Evolutionary conservation across 1,140 invertebrate species (phyloP).

Genomic region (Camponotus floridanus): DNA sequence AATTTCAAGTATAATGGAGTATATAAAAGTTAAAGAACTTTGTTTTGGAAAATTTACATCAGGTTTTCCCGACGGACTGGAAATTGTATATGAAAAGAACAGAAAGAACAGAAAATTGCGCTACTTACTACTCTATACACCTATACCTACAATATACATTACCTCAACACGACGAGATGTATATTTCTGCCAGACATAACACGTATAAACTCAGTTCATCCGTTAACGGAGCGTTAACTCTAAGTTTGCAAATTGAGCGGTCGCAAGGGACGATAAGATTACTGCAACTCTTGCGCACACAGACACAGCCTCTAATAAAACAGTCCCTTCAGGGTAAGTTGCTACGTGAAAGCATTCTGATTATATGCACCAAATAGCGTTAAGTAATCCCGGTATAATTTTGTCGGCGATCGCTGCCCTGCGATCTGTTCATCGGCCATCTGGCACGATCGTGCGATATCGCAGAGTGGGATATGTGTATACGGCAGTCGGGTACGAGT

Average conservation of each 20-base stretch:
- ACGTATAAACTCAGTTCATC: neutral
- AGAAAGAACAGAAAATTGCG: neutral
- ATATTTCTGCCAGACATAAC: constrained; percentile 16
- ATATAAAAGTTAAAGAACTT: neutral
- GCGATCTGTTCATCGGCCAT: constrained; percentile 46
- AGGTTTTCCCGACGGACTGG: neutral
- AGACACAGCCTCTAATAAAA: constrained; percentile 32
- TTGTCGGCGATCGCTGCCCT: neutral
- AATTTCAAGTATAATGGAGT: constrained; percentile 7
- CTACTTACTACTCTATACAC: neutral
- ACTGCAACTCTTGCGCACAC: neutral
- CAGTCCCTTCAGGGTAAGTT: constrained; percentile 2
- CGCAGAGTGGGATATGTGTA: too few relatives aligned
- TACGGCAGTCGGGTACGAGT: neutral
- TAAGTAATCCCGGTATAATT: constrained; percentile 52
- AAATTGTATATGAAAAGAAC: neutral
- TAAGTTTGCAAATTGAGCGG: constrained; percentile 42
- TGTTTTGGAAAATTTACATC: constrained; percentile 2
- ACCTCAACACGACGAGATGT: neutral
- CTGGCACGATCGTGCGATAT: constrained; percentile 33
- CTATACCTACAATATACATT: neutral
- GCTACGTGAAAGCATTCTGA: constrained; percentile 6
- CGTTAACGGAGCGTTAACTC: constrained; percentile 5
- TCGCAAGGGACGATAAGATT: constrained; percentile 17
- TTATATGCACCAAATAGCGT: constrained; percentile 48